These are phyloP conservation scores for Lapara coniferarum DNA, from an alignment of 2,888 invertebrate species.

Conservation along the genomic window DNA sequence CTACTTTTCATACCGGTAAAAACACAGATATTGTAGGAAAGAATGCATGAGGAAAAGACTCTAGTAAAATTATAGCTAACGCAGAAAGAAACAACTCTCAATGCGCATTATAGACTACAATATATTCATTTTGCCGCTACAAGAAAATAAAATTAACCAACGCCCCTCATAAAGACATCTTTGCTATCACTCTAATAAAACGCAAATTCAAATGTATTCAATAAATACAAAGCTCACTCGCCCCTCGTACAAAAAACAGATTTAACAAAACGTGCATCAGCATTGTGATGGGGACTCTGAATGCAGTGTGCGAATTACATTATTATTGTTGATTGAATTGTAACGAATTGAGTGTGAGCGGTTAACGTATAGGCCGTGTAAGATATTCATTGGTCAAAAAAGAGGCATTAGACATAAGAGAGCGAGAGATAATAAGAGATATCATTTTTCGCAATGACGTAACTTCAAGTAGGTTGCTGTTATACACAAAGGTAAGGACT, in stretches of 20 bases:
- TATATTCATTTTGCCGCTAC: neutral
- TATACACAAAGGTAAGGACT: too few relatives aligned
- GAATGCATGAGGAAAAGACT: too few relatives aligned
- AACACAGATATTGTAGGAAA: too few relatives aligned
- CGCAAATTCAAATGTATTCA: constrained; percentile 20
- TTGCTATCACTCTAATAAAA: constrained; percentile 8
- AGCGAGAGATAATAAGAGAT: too few relatives aligned
- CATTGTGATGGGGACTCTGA: constrained; percentile 14
- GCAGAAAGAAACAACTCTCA: too few relatives aligned
- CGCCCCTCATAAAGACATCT: neutral
- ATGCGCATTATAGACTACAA: too few relatives aligned
- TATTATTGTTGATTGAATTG: constrained; percentile 21
- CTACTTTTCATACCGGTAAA: too few relatives aligned
- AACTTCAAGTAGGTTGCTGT: too few relatives aligned
- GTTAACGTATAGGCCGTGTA: neutral
- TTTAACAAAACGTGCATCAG: constrained; percentile 19
- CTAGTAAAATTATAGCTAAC: too few relatives aligned
- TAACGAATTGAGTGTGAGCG: constrained; percentile 14
- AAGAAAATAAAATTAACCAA: neutral
- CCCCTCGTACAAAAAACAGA: constrained; percentile 9
- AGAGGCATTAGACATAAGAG: neutral
- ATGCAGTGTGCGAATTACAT: constrained; percentile 15
- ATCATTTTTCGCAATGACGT: too few relatives aligned
- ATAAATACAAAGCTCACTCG: neutral
- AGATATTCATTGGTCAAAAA: neutral